Base-by-base conservation (phyloP, 2,113 vertebrate genomes). In the Neogobius melanostomus region DNA sequence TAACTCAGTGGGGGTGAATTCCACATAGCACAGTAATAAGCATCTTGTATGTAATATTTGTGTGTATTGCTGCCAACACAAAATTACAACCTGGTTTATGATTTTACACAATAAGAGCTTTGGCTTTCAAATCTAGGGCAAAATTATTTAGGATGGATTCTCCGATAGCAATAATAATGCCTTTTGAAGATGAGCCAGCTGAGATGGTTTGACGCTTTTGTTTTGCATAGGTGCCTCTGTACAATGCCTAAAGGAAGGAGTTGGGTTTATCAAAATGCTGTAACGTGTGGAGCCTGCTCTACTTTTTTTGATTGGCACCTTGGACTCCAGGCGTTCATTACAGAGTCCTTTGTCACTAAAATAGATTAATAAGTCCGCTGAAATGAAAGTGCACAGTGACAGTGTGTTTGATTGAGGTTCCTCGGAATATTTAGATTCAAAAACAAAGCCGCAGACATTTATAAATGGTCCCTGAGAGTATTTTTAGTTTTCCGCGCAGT, bases 1-100 rank as follows among this genome's bases (percentile, higher is more conserved):
- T 90, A 89, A 91, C 91, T 92, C 90, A 91, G 87, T 82, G 85
- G 71, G 70, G 61, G 78, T 88, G 90, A 89, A 90, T 89, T 88
- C 85, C 85, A 75, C 68, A 79, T 76, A 28, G 14, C 47, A 64
- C 85, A 79, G 71, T 92, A 92, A 91, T 92, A 90, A 91, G 82
- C 78, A 89, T 90, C 85, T 82, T 82, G 72, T 69, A 71, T 57
- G 36, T 66, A 82, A 74, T 85, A 90, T 91, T 90, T 86, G 76
- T 78, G 62, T 48, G 17, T 64, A 54, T 59, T 68, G 75, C 75
- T 86, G 82, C 79, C 82, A 85, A 80, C 80, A 75, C 56, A 28
- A 90, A 92, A 92, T 91, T 87, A 87, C 75, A 83, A 74, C 80
- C 51, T 89, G 73, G 68, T n/a, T 43, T 45, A 44, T 44, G 59